Evolutionary conservation across 23 tunicate genomes (phyloP), one percentile per base, ranked within the genome.

Genomic region (Diplosoma virens): DNA sequence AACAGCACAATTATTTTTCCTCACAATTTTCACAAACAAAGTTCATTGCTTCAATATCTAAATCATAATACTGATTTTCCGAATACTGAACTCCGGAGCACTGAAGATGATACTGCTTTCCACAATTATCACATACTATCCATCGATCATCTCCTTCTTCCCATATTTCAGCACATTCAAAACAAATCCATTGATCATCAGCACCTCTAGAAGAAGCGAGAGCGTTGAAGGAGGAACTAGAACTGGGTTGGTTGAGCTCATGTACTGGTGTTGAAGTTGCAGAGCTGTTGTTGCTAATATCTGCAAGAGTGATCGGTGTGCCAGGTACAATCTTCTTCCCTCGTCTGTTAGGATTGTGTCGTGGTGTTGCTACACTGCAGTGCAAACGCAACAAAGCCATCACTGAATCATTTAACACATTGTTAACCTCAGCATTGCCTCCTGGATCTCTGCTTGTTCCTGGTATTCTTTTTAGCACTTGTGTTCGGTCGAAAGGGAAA

Each of bases 121-220:
- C 36, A 63, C 70, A 63, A 63, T 28, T 30, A 29, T 63, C 70
- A 26, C 35, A 63, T 26, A 26, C 70, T 6, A 63, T 63, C 70
- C 70, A 63, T 3, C 70, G 70, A 30, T 63, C 70, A 20, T 63
- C 70, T 63, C 70, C 70, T 20, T 56, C 63, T 56, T 56, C 63
- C 63, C 63, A 56, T 6, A 25, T 16, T 6, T 56, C 24, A 16
- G 17, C 6, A 25, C 63, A 56, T 20, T 56, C 63, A 22, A 25
- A 56, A 25, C 63, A 56, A 56, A 56, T 20, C 63, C 63, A 56
- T 25, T 56, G 63, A 4, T 56, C 63, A 56, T 56, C 63, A 32
- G 72, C 11, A 66, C 4, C 41, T 17, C 6, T 20, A 11, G 21
- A 18, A 32, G n/a, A 4, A 33, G 50, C 46, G 6, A 20, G 11